Base-by-base conservation (phyloP, 1,140 invertebrate species). In the Aphelenchoides fujianensis region DNA sequence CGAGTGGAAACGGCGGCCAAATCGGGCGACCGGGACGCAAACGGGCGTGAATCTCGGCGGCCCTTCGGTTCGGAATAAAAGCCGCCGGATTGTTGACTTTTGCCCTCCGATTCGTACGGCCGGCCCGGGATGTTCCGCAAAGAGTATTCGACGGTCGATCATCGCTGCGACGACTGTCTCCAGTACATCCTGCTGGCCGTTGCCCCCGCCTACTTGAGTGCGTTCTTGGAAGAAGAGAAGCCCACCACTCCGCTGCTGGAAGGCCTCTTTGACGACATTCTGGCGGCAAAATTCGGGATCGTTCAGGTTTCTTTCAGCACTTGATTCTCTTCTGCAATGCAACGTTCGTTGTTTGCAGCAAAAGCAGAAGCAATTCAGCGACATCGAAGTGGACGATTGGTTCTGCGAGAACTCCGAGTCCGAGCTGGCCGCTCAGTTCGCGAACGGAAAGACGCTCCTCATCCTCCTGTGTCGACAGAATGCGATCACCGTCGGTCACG, bases 401-500 rank as follows among this genome's bases (percentile, higher is more conserved):
- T 59, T 59, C 19, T 5, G 55, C 5, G 55, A 59, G 19, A 59
- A 19, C 5, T 5, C 55, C 12, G 55, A 59, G 5, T 7, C 5
- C 19, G 55, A 59, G 19, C 23, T 59, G 5, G 55, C 55, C 12
- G 55, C 19, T 19, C 55, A 59, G 23, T 59, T 30, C 23, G 19
- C 55, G 34, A 59, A 59, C 34, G 55, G 55, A 59, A 59, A 59
- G 34, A 7, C 55, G 19, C 23, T 59, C 5, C 23, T 59, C 5
- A 7, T 59, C 27, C 34, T 59, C 27, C 23, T 59, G 19, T 59
- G 55, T 59, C 55, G 55, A 5, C 55, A 59, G 34, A 59, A 59
- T 19, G 55, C 5, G 5, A 7, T 59, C 5, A 32, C 55, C 5
- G 19, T 59, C 34, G 5, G 5, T 16, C 23, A 7, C 34, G 55